Evolutionary conservation across 2,113 vertebrate genomes (phyloP), one percentile per base, ranked within the genome.

Genomic region (Alectura lathami): DNA sequence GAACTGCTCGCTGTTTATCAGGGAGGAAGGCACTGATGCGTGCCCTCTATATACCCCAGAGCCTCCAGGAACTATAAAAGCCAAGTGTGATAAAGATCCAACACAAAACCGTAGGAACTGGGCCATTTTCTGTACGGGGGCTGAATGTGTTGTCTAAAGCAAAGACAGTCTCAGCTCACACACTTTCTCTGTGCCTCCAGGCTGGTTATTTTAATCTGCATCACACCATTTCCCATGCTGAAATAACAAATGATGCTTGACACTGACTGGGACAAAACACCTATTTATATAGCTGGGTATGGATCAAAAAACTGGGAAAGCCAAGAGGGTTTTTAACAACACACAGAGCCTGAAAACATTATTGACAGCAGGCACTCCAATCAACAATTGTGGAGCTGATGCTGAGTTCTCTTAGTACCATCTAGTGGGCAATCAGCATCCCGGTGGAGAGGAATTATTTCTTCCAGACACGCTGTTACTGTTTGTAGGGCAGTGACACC

Each of bases 131-230:
- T 50, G 34, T 42, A 54, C 0, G 29, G 79, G 94, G 79, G 72
- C 53, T 90, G 90, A 48, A 91, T 38, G 85, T 93, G 90, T 80
- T 83, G 84, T 75, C 84, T 93, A 34, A 94, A 83, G 88, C 75
- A 79, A 85, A 96, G 86, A 73, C 92, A 57, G 53, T 62, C 2
- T 14, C 53, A 72, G 60, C 48, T 68, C 78, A 59, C 77, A 60
- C 45, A 47, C 2, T 0, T 66, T 74, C 76, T 69, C 81, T 21
- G 51, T 93, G 86, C 86, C 84, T 89, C 86, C 89, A 69, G 89
- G 89, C 77, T 77, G 4, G 7, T 89, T 95, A 91, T 94, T 96
- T 95, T 93, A 80, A 86, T 86, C 85, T 62, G 26, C 73, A 93
- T 91, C 86, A 81, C 88, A 84, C 60, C 72, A 32, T 59, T 88